Evolutionary conservation across 2,797 vertebrate species (phyloP), one percentile per base, ranked within the genome.

Genomic region (Oreortyx pictus): DNA sequence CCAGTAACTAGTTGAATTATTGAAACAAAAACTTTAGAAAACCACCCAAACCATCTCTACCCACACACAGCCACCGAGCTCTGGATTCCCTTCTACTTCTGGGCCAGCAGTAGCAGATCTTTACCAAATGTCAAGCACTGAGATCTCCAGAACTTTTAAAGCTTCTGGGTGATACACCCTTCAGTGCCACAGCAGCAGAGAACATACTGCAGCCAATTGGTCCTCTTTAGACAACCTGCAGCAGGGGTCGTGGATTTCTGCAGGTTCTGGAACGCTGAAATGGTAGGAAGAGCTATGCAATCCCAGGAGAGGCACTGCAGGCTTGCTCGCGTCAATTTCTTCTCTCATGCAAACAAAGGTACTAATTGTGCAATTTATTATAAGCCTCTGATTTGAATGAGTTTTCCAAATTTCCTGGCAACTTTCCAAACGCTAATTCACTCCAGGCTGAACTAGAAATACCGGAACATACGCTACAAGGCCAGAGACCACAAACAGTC

Each of bases 331-430:
- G 70, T 50, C 87, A 83, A 19, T 73, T 86, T 44, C 44, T 47
- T 65, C 33, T 54, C 81, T 50, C 82, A 35, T 75, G 29, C 0
- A 1, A 96, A 85, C 73, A 94, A 89, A 90, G 80, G 76, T 89
- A 95, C 50, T 89, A 88, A 89, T 60, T 88, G 86, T 94, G 73
- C 60, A 24, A 60, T 86, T 70, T 78, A 82, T 79, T 72, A 78
- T 1, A 9, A 67, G 73, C 24, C 59, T 75, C 47, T 9, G 39
- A 47, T 67, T 79, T 54, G 11, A 96, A 94, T 47, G 70, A 75
- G 22, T 87, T 94, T 87, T 85, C 75, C 86, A 89, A 62, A 87
- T 68, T 90, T 78, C 84, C 17, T 94, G 86, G 93, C 88, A 94
- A 72, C 60, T 67, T 80, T 50, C 43, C 85, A 83, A 78, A 93